These are phyloP conservation scores for Pissodes strobi DNA, from an alignment of 1,140 invertebrate genomes.

Conservation along the genomic window DNA sequence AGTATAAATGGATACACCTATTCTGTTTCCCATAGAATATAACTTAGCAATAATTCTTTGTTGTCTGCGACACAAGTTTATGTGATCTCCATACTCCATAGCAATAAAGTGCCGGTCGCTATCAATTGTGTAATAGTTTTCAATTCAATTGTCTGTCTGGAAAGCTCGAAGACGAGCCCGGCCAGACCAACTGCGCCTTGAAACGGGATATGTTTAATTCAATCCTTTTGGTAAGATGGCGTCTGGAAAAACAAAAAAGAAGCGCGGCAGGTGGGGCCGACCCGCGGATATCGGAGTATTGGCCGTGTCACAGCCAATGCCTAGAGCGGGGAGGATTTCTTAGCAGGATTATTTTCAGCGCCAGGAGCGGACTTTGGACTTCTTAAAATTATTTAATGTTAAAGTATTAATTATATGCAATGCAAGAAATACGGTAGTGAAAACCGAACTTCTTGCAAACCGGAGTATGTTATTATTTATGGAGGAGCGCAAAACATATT, in stretches of 20 bases:
- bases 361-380: conserved; percentile 1
- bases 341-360: conserved; percentile 16
- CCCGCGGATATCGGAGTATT: conserved; percentile 37
- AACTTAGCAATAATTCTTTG: too few relatives aligned
- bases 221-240: conserved; percentile 32
- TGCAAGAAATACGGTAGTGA: too few relatives aligned
- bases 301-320: conserved; percentile 39
- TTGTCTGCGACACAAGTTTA: too few relatives aligned
- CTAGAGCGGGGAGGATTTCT: conserved; percentile 23
- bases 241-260: conserved; percentile 34
- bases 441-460: too few relatives aligned
- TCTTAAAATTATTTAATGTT: too few relatives aligned
- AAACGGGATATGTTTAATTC: conserved; percentile 33
- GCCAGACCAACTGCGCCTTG: conserved; percentile 9
- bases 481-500: too few relatives aligned
- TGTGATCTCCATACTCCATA: too few relatives aligned
- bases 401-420: too few relatives aligned
- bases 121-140: conserved; percentile 29
- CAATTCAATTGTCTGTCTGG: conserved; percentile 17
- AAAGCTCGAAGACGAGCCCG: neutral
- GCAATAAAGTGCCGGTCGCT: neutral
- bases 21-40: too few relatives aligned
- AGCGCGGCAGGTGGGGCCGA: conserved; percentile 22
- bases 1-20: too few relatives aligned
- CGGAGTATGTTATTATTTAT: too few relatives aligned